phyloP scores from a whole-genome alignment of 2,113 vertebrate species.

The Diadophis punctatus region DNA sequence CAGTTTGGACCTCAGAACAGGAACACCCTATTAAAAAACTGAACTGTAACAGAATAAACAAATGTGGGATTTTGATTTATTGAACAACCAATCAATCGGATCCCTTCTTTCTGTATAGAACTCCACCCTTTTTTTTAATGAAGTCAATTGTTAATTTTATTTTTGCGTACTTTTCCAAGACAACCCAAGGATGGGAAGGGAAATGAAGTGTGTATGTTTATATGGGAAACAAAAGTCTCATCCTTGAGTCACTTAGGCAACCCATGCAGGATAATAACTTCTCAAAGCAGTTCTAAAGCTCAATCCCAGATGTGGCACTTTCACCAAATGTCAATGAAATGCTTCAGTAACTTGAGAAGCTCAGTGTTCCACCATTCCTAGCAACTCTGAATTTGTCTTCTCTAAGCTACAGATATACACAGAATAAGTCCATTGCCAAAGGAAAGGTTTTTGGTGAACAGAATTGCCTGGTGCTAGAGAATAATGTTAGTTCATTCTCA shows the following conservation, averaged over 20 bases:
- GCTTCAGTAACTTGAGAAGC: conserved; percentile 45
- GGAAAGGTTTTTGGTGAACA: conserved; percentile 52
- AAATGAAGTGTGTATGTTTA: neutral
- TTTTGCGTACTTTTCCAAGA: conserved; percentile 56
- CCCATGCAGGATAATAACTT: conserved; percentile 57
- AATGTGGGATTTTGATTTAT: conserved; percentile 45
- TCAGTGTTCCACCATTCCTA: conserved; percentile 45
- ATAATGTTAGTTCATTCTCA: conserved; percentile 37
- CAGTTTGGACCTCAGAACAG: neutral
- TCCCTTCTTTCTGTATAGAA: conserved; percentile 57
- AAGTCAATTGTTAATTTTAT: conserved; percentile 20
- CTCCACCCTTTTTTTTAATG: neutral
- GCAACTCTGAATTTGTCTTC: conserved; percentile 45
- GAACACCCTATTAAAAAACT: neutral
- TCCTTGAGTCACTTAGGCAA: conserved; percentile 47
- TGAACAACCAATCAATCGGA: conserved; percentile 23
- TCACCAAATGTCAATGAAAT: conserved; percentile 46
- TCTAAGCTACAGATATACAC: conserved; percentile 49
- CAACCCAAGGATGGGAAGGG: conserved; percentile 31
- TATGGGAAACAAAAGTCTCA: conserved; percentile 38
- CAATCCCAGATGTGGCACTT: neutral
- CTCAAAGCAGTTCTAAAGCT: conserved; percentile 54
- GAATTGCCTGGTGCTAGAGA: conserved; percentile 44
- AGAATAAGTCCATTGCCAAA: conserved; percentile 62
- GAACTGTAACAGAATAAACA: neutral